Percentiles rank a stretch among this genome's conserved stretches.
Conservation (phyloP, 1,140 invertebrate species). For the Phthorimaea operculella region DNA sequence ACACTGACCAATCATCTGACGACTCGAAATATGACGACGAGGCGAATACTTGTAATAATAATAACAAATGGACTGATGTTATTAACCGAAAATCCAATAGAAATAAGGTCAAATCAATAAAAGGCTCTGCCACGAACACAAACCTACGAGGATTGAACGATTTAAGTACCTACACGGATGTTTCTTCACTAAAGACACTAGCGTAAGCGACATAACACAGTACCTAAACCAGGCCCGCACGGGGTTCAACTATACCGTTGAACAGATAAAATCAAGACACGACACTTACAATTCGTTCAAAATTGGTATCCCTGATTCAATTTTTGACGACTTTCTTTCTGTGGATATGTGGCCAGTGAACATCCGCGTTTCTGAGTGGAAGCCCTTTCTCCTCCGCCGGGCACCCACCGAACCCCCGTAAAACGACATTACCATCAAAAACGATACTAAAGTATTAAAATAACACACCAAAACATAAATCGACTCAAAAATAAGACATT, state of each 20-base stretch:
- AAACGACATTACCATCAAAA: not conserved
- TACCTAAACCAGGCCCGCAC: no score
- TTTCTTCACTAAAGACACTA: no score
- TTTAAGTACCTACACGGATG: no score
- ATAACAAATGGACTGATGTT: no score
- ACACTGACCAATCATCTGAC: no score
- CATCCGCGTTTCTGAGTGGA: not conserved
- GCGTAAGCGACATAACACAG: no score
- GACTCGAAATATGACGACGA: no score
- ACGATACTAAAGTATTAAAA: not conserved
- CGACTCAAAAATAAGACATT: constrained; percentile 4
- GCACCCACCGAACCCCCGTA: not conserved
- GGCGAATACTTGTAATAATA: no score
- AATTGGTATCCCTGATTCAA: not conserved
- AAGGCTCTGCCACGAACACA: no score
- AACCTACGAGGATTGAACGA: no score
- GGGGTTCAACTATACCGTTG: constrained; percentile 1
- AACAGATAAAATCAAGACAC: constrained; percentile 1
- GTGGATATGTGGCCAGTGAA: not conserved
- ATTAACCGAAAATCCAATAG: no score
- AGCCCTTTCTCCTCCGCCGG: constrained; percentile 3
- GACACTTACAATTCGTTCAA: constrained; percentile 2
- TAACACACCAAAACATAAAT: constrained; percentile 6
- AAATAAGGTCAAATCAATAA: no score
- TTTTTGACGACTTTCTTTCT: not conserved